Evolutionary conservation across 1,140 invertebrate species (phyloP), one percentile per base, ranked within the genome.

Genomic region (Ridgeia piscesae): DNA sequence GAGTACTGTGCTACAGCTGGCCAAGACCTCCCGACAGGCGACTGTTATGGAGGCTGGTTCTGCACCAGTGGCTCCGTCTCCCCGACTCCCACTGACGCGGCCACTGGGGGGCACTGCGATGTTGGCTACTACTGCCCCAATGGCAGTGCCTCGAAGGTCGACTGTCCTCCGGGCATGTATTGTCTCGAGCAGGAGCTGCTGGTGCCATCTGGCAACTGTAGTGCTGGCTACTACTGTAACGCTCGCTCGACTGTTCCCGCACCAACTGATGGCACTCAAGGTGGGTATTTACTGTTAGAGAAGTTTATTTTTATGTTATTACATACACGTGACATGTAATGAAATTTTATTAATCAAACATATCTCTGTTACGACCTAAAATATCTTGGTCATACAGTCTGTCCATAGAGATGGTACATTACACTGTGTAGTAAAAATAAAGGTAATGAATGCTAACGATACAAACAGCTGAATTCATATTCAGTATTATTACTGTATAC

Each of bases 41-140:
- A 93, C 14, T 95, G 95, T 94, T 93, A 94, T 92, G 92, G 94
- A 42, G 95, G 95, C 4, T 95, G 95, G 94, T 95, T 94, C 92
- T 95, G 95, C 92, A 94, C 92, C 34, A 93, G 91, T 9, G 93
- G 93, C 1, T 93, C 95, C 27, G 92, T 90, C 0, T 90, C 93
- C 27, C 93, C 94, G 8, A 93, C 94, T 35, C 95, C 95, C 21
- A 91, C 90, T 14, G 93, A 89, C 6, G 31, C 91, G 14, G 58
- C 92, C 1, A 94, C 94, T 89, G 95, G 95, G 34, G 95, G 95
- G 0, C 93, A 94, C 91, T 95, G 95, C 93, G 33, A 93, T 17
- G 93, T 93, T 2, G 95, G 88, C 11, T 94, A 94, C 92, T 95
- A 94, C 94, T 95, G 95, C 94, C 95, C 95, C 0, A 92, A 91